phyloP scores from a whole-genome alignment of 2,113 vertebrate genomes.

The Macquaria ambigua region DNA sequence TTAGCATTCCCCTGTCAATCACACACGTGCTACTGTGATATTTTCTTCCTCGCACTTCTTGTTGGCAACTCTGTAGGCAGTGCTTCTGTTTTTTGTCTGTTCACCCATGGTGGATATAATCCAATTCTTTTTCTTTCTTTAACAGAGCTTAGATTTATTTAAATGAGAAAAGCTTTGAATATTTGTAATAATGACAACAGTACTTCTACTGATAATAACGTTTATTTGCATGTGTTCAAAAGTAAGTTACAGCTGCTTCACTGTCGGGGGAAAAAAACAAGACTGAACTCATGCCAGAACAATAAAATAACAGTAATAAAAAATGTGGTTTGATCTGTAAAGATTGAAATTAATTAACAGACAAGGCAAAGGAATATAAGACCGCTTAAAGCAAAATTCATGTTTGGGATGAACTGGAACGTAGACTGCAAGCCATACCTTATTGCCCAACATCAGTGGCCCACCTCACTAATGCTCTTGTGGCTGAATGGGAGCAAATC shows the following conservation, averaged over 20 bases:
- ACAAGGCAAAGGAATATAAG: too few species aligned
- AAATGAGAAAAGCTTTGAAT: background rate
- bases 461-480: background rate
- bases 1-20: background rate
- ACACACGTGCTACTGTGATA: background rate
- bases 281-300: background rate
- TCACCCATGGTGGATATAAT: background rate
- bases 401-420: background rate
- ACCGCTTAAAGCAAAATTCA: too few species aligned
- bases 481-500: background rate
- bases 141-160: background rate
- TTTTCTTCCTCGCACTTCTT: background rate
- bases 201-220: background rate
- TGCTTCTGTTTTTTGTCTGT: background rate
- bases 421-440: background rate
- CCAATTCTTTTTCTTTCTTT: background rate
- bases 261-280: background rate
- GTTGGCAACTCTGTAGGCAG: background rate
- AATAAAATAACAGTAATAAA: background rate
- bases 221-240: background rate
- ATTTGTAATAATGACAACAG: background rate
- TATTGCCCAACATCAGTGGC: background rate
- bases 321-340: too few species aligned
- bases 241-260: background rate
- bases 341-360: too few species aligned